Conservation (phyloP, 2,888 invertebrate genomes). For the Drosophila hamatofila region DNA sequence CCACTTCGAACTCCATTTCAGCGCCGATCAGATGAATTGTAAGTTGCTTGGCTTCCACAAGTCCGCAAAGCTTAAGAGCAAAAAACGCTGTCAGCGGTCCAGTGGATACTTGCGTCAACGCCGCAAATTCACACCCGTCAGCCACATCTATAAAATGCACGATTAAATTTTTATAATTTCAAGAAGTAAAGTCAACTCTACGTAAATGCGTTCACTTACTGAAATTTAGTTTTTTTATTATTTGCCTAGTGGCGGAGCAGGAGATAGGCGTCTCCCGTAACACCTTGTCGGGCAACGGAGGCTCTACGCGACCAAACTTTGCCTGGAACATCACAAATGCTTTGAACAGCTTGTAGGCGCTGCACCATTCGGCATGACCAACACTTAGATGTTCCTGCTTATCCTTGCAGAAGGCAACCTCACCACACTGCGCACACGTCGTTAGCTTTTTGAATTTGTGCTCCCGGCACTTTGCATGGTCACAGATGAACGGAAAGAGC, state of each 20-base stretch:
- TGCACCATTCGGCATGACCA: slow-evolving; percentile 88
- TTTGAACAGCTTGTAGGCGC: slow-evolving; percentile 87
- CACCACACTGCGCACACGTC: slow-evolving; percentile 87
- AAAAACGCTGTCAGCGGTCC: slow-evolving; percentile 88
- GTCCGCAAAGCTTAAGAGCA: slow-evolving; percentile 85
- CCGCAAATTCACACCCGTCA: slow-evolving; percentile 88
- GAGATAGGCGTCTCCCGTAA: slow-evolving; percentile 71
- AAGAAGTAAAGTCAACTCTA: neutral
- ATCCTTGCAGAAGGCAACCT: slow-evolving; percentile 87
- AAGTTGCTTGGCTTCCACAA: slow-evolving; percentile 66
- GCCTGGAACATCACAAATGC: slow-evolving; percentile 88
- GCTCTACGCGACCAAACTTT: slow-evolving; percentile 87
- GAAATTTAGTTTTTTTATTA: slow-evolving; percentile 74
- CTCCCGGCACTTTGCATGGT: slow-evolving; percentile 87
- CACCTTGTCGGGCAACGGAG: slow-evolving; percentile 87
- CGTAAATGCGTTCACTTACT: slow-evolving; percentile 51
- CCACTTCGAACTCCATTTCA: slow-evolving; percentile 90
- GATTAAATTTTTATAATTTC: neutral
- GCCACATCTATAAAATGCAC: slow-evolving; percentile 67
- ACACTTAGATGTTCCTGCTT: slow-evolving; percentile 86
- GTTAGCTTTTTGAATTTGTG: slow-evolving; percentile 86
- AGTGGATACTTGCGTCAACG: slow-evolving; percentile 88
- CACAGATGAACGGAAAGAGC: slow-evolving; percentile 89
- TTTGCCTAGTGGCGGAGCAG: slow-evolving; percentile 77
- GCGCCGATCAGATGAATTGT: slow-evolving; percentile 86